phyloP scores from a whole-genome alignment of 2,113 vertebrate genomes.

The Echinops telfairi region DNA sequence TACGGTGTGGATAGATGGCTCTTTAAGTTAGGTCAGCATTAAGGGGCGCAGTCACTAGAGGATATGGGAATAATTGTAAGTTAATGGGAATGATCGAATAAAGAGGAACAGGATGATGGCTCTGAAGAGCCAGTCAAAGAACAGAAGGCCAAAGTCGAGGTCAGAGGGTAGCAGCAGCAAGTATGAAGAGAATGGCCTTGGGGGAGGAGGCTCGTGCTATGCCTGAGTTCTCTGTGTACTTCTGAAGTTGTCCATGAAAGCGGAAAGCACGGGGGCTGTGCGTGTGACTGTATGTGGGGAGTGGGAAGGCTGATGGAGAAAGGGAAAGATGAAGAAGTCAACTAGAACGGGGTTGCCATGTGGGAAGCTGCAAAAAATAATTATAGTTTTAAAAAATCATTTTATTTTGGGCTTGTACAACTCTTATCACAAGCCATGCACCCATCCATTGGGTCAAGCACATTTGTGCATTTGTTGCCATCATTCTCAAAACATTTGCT shows the following conservation, averaged over 20 bases:
- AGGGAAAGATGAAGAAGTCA: neutral
- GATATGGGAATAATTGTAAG: neutral
- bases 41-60: too few relatives aligned
- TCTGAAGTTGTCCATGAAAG: neutral
- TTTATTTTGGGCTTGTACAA: too few relatives aligned
- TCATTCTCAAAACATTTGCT: too few relatives aligned
- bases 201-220: neutral
- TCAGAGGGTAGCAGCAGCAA: neutral
- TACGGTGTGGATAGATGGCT: too few relatives aligned
- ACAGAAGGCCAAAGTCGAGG: neutral
- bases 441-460: too few relatives aligned
- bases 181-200: neutral
- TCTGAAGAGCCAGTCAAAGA: too few relatives aligned
- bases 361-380: too few relatives aligned
- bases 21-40: too few relatives aligned
- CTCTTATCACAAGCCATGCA: too few relatives aligned
- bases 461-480: too few relatives aligned
- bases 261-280: neutral
- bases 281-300: neutral
- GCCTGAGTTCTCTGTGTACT: rapidly evolving
- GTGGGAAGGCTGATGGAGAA: neutral
- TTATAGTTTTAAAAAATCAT: too few relatives aligned
- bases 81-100: neutral
- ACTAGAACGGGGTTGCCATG: neutral
- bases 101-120: neutral